Conservation (phyloP, 2,113 vertebrate genomes). For the Psephotus haematonotus region DNA sequence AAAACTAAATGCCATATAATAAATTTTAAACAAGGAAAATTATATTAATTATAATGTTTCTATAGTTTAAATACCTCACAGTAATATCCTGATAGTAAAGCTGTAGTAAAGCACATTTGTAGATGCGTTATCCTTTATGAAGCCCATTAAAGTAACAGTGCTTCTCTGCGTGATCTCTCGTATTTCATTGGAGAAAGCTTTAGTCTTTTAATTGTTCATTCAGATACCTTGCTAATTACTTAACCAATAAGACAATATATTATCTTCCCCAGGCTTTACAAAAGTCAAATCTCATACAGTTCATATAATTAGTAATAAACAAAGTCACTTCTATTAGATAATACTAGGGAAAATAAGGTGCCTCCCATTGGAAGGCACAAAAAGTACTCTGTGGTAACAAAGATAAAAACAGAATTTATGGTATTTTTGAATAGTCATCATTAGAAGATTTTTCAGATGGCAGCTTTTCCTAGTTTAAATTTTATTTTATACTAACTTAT, state of each 20-base stretch:
- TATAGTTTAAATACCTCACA: neutral
- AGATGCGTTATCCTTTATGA: neutral
- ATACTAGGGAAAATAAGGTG: neutral
- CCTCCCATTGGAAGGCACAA: neutral
- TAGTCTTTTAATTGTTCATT: neutral
- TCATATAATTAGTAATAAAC: neutral
- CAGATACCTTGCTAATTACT: conserved; percentile 7
- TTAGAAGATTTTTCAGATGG: neutral
- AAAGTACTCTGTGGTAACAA: neutral
- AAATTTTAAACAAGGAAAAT: neutral
- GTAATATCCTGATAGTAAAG: neutral
- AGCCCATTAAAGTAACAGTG: neutral
- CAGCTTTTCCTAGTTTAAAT: neutral
- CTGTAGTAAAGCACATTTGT: neutral
- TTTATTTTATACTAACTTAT: neutral
- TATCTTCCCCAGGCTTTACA: neutral
- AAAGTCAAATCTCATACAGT: neutral
- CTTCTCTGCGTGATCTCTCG: neutral
- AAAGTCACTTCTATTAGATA: neutral
- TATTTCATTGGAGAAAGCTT: neutral
- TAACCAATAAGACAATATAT: neutral
- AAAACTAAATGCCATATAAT: neutral
- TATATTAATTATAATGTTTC: neutral
- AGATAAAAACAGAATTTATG: neutral
- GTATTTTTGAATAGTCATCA: neutral